Conservation (phyloP, 2,113 vertebrate species). For the Nyctereutes procyonoides region DNA sequence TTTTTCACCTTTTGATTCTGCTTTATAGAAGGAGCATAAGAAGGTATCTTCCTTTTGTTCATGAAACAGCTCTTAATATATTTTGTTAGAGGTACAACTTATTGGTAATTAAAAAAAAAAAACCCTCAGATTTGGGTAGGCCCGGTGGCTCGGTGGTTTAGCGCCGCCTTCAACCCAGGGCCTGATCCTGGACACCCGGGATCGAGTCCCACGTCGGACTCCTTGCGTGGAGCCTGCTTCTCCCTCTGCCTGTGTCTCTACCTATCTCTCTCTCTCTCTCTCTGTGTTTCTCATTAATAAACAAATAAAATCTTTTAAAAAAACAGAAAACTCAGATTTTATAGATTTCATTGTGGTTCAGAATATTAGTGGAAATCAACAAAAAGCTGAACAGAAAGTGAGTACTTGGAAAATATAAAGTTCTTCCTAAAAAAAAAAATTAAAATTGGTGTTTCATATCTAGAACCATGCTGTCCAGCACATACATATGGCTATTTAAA, state of each 20-base stretch:
- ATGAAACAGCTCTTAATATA: neutral
- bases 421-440: neutral
- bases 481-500: neutral
- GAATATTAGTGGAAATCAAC: constrained; percentile 1
- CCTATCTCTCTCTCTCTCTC: too few relatives aligned
- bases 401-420: constrained; percentile 16
- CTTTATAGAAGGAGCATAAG: neutral
- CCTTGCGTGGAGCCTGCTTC: too few relatives aligned
- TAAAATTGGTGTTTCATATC: neutral
- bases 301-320: too few relatives aligned
- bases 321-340: neutral
- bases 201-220: too few relatives aligned
- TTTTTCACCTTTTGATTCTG: neutral
- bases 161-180: too few relatives aligned
- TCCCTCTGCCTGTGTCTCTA: too few relatives aligned
- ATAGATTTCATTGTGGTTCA: neutral
- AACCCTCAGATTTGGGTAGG: too few relatives aligned
- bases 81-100: neutral
- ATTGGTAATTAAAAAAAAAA: neutral
- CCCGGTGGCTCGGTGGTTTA: too few relatives aligned
- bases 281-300: too few relatives aligned
- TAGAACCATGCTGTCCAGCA: neutral
- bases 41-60: neutral
- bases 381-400: neutral
- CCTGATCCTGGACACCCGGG: too few relatives aligned